A percentile compares a stretch with the other conserved stretches of the same genome.
Evolutionary conservation across 2,113 vertebrate species (phyloP).

Genomic region (Semicossyphus pulcher): DNA sequence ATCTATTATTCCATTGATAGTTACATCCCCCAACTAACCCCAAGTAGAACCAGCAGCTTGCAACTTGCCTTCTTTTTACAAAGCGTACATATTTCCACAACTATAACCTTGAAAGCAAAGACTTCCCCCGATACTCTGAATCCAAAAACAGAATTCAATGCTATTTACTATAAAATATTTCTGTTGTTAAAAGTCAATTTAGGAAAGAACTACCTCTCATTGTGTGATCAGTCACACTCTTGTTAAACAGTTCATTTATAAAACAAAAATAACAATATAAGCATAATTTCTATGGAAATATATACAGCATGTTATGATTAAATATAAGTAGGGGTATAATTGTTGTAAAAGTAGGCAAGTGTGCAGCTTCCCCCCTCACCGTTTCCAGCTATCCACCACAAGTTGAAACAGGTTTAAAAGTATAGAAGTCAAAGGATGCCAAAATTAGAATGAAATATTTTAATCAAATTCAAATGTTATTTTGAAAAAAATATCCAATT

Average conservation of each 20-base stretch:
- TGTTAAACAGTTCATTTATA: too few species aligned
- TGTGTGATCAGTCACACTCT: background rate
- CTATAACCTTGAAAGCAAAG: background rate
- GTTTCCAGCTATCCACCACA: conserved; percentile 54
- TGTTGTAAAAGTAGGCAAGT: conserved; percentile 70
- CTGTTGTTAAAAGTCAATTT: background rate
- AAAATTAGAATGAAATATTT: conserved; percentile 3
- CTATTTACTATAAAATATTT: background rate
- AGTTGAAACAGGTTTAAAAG: background rate
- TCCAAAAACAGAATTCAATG: too few species aligned
- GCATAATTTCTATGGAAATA: conserved; percentile 61
- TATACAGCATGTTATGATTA: conserved; percentile 54
- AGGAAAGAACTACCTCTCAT: background rate
- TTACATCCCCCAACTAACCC: conserved; percentile 10
- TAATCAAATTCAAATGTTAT: too few species aligned
- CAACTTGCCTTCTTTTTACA: conserved; percentile 68
- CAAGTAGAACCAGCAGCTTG: conserved; percentile 22
- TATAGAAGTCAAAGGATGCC: background rate
- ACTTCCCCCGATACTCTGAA: background rate
- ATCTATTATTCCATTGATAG: background rate
- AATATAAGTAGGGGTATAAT: conserved; percentile 49
- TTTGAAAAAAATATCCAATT: too few species aligned
- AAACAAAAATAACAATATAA: too few species aligned
- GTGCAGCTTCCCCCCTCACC: conserved; percentile 32
- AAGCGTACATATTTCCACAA: conserved; percentile 67